Evolutionary conservation across 2,797 vertebrate species (phyloP).

Genomic region (Acanthornis magna): DNA sequence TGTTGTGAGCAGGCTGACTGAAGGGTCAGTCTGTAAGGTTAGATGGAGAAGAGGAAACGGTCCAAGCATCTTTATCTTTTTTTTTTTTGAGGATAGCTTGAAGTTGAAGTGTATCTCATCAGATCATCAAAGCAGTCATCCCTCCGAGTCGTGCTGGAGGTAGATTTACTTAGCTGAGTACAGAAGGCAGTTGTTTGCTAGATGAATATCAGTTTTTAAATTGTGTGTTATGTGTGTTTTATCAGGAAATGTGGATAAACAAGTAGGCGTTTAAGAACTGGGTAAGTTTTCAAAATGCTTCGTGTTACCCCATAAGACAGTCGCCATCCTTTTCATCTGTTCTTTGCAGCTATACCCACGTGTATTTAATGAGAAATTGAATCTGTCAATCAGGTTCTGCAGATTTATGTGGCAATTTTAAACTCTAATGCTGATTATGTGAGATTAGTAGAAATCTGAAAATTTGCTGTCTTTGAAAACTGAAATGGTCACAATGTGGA

Average conservation of each 20-base stretch:
- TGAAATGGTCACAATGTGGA: conserved; percentile 5
- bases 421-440: conserved; percentile 36
- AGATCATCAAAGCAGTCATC: neutral
- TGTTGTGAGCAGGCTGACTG: neutral
- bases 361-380: conserved; percentile 28
- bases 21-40: neutral
- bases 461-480: conserved; percentile 43
- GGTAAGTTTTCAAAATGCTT: neutral
- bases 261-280: neutral
- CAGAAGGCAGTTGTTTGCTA: neutral
- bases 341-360: conserved; percentile 7
- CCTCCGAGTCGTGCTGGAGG: neutral
- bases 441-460: conserved; percentile 37
- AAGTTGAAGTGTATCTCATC: neutral
- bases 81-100: neutral
- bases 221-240: neutral
- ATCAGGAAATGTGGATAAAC: neutral
- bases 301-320: neutral
- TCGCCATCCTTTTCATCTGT: conserved; percentile 2
- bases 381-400: conserved; percentile 25
- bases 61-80: neutral
- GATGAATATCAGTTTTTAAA: neutral
- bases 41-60: neutral
- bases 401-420: conserved; percentile 26
- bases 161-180: neutral